Conservation (phyloP, 2,797 vertebrate genomes). For the Enteromius thamalakanensis region DNA sequence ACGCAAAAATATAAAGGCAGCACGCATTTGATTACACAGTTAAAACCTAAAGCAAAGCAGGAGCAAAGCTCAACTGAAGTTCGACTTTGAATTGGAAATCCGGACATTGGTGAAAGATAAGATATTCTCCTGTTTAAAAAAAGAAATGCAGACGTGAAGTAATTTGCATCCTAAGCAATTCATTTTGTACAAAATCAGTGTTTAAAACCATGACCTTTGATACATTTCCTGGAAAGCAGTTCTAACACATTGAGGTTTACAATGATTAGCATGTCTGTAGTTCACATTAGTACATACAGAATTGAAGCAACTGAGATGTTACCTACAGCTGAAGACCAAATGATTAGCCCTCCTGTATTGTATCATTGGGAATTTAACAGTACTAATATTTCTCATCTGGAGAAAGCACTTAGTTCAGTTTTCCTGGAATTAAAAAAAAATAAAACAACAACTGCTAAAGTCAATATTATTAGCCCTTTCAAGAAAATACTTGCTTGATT, state of each 20-base stretch:
- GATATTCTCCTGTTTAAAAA: slow-evolving; percentile 27
- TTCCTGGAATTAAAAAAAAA: too few relatives aligned
- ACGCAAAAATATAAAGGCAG: background rate
- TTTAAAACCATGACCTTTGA: slow-evolving; percentile 30
- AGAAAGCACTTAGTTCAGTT: too few relatives aligned
- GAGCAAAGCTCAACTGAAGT: slow-evolving; percentile 54
- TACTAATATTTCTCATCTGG: too few relatives aligned
- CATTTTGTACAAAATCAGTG: background rate
- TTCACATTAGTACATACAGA: background rate
- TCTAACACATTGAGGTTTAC: background rate
- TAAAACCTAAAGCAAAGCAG: background rate
- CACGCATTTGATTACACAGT: background rate
- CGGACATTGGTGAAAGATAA: slow-evolving; percentile 46
- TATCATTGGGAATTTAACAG: too few relatives aligned
- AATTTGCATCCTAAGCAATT: background rate
- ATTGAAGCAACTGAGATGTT: background rate
- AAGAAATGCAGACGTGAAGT: background rate
- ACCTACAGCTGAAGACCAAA: too few relatives aligned
- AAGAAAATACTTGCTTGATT: too few relatives aligned
- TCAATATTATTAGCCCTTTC: too few relatives aligned
- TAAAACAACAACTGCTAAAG: too few relatives aligned
- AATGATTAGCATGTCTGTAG: background rate
- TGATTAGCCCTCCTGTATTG: too few relatives aligned
- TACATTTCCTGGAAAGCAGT: slow-evolving; percentile 2
- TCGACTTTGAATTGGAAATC: slow-evolving; percentile 49